Evolutionary conservation across 2,888 invertebrate species (phyloP), one percentile per base, ranked within the genome.

Genomic region (Labia minor): DNA sequence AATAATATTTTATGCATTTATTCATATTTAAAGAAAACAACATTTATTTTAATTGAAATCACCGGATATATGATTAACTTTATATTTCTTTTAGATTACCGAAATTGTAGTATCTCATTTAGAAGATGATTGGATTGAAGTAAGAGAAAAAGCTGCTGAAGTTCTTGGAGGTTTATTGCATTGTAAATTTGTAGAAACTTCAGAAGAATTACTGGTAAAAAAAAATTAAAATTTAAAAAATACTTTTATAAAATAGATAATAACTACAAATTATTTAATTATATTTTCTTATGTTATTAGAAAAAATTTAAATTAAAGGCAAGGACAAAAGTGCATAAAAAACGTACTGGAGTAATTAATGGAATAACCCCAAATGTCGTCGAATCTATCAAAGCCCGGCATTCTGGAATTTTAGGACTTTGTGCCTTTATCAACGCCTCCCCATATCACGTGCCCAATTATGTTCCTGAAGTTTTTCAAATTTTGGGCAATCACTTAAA

Each of bases 141-240:
- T 95, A 11, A 82, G 95, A 67, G 87, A 90, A 75, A 85, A 86
- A 71, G 92, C 95, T 1, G 86, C 89, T 0, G 86, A 88, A 73
- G 87, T 93, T 11, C 81, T 96, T 11, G 88, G 92, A 65, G 94
- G 94, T 2, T 79, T 95, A 68, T 81, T 95, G 74, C 95, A 94
- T 77, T 93, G 92, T 76, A 85, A 87, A 67, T 90, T 90, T 72
- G 81, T 93, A 68, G 81, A 81, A 4, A 78, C 86, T 73, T 84
- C 86, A 19, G 78, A 80, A 71, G 74, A 78, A 66, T 75, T 85
- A 67, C 74, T 85, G 76, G 87, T 86, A 77, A 78, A 19, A 16
- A 26, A 8, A 26, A 63, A 63, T 63, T 16, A 37, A 65, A 26
- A 6, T 3, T 26, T 3, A 8, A 26, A 26, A 26, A 62, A 14